Evolutionary conservation across 2,113 vertebrate species (phyloP).

Genomic region (Chiloscyllium plagiosum): DNA sequence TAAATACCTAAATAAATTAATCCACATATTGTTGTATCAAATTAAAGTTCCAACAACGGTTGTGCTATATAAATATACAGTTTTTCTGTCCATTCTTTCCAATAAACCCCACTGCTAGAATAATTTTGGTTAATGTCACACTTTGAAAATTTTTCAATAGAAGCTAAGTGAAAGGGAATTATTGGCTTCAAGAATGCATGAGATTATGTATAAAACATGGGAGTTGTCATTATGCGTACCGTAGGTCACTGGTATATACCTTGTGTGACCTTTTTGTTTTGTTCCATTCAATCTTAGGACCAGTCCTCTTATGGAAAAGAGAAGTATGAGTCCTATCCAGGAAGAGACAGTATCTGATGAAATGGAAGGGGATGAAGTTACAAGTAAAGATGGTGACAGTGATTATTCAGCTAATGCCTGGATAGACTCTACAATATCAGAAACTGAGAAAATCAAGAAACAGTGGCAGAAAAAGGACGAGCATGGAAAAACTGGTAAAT

Average conservation of each 20-base stretch:
- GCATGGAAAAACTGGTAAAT: constrained; percentile 57
- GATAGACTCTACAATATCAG: constrained; percentile 53
- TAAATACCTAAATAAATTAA: not conserved
- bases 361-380: constrained; percentile 41
- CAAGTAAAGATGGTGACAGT: constrained; percentile 48
- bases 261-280: not conserved
- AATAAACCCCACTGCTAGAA: not conserved
- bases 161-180: not conserved
- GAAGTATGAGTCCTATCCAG: constrained; percentile 72
- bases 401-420: constrained; percentile 47
- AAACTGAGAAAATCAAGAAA: constrained; percentile 67
- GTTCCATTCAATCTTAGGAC: not conserved
- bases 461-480: constrained; percentile 65
- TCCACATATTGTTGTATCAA: not conserved
- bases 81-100: not conserved
- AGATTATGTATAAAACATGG: not conserved
- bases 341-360: constrained; percentile 57
- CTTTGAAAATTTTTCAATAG: not conserved
- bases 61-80: not conserved
- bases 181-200: not conserved
- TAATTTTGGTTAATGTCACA: not conserved
- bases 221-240: not conserved
- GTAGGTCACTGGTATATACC: too few relatives aligned
- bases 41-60: not conserved
- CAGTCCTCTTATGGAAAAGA: constrained; percentile 55